phyloP scores from a whole-genome alignment of 2,888 invertebrate genomes.

The Endomychus coccineus region DNA sequence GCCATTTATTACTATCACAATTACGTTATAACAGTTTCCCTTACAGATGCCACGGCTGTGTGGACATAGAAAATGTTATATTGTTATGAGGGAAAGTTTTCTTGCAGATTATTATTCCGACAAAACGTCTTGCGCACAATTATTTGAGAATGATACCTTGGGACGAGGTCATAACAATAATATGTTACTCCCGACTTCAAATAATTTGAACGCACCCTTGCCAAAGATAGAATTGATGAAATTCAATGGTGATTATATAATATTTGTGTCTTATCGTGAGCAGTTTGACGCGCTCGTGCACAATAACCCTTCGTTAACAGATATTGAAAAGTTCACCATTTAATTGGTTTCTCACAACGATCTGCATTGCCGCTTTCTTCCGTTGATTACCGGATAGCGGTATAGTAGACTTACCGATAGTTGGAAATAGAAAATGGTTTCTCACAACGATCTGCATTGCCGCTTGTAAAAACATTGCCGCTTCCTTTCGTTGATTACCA shows the following conservation, averaged over 20 bases:
- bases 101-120: conserved; percentile 1
- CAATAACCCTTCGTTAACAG: background rate
- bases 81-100: too few species aligned
- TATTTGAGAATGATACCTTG: background rate
- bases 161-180: too few species aligned
- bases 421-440: conserved; percentile 1
- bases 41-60: background rate
- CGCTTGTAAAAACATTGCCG: too few species aligned
- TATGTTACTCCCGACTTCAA: too few species aligned
- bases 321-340: conserved; percentile 2
- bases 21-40: background rate
- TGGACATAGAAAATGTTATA: conserved; percentile 2
- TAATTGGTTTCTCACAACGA: background rate
- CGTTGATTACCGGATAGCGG: too few species aligned
- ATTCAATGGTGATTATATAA: background rate
- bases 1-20: conserved; percentile 1
- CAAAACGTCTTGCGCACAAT: background rate
- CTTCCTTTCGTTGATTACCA: too few species aligned
- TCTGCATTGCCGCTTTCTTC: background rate
- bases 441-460: background rate
- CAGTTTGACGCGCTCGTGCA: background rate
- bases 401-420: too few species aligned
- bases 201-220: too few species aligned
- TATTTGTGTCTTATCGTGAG: conserved; percentile 1
- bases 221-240: background rate